Conservation (phyloP, 2,113 vertebrate genomes). For the Taurulus bubalis region DNA sequence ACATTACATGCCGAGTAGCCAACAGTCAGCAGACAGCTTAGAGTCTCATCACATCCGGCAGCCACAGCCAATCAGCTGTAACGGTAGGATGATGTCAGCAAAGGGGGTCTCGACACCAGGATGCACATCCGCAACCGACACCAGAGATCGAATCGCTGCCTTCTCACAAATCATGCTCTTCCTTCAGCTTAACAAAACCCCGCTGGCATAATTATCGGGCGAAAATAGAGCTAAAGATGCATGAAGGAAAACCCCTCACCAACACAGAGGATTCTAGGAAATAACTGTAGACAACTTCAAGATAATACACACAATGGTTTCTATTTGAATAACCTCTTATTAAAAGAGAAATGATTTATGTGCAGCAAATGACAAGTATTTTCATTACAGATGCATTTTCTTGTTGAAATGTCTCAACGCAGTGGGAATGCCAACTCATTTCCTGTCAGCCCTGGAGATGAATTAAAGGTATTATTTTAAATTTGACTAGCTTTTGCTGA, state of each 20-base stretch:
- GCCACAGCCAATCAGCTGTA: conserved; percentile 20
- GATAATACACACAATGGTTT: neutral
- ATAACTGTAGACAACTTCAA: neutral
- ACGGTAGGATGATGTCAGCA: neutral
- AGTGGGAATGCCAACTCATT: neutral
- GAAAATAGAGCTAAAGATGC: neutral
- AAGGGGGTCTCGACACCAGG: neutral
- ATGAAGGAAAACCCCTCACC: neutral
- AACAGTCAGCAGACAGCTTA: conserved; percentile 17
- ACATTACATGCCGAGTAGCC: conserved; percentile 32
- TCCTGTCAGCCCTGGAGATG: neutral
- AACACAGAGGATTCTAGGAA: neutral
- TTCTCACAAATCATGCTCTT: neutral
- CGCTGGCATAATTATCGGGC: neutral
- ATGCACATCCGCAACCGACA: conserved; percentile 7
- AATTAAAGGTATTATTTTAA: neutral
- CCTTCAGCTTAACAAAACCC: neutral
- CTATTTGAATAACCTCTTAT: neutral
- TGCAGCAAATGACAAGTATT: neutral
- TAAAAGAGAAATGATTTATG: too few relatives aligned
- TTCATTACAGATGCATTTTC: too few relatives aligned
- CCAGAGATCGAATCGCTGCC: neutral
- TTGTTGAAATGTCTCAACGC: neutral
- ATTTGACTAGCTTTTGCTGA: neutral
- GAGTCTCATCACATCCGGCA: neutral